Evolutionary conservation across 2,113 vertebrate species (phyloP).

Genomic region (Spizaetus ornatus): DNA sequence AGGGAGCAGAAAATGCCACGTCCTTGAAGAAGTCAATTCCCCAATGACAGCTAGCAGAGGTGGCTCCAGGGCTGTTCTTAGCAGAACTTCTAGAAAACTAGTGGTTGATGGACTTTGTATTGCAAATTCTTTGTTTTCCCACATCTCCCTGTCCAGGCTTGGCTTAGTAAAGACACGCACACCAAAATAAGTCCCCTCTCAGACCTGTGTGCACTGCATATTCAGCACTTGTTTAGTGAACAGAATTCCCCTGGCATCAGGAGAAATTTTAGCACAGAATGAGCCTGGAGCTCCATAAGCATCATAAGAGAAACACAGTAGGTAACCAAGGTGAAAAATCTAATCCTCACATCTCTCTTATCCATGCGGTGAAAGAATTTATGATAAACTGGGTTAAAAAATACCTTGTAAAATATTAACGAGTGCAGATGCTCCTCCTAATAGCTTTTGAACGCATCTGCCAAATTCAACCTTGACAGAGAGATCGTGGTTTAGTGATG

Average conservation of each 20-base stretch:
- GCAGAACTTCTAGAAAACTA: background rate
- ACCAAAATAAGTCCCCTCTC: background rate
- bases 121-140: background rate
- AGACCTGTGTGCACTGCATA: background rate
- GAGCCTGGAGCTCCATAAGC: background rate
- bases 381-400: background rate
- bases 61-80: background rate
- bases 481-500: background rate
- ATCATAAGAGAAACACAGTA: background rate
- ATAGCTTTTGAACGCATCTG: background rate
- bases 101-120: background rate
- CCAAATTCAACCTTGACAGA: background rate
- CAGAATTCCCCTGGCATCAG: background rate
- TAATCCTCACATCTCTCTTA: background rate
- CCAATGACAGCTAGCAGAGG: background rate
- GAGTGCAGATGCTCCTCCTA: background rate
- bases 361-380: background rate
- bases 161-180: background rate
- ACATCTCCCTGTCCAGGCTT: background rate
- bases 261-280: background rate
- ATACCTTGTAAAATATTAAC: background rate
- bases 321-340: background rate
- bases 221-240: background rate
- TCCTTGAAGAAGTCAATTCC: background rate
- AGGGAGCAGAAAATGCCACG: background rate